Evolutionary conservation across 2,797 vertebrate genomes (phyloP), one percentile per base, ranked within the genome.

Genomic region (Acanthurus lineatus): DNA sequence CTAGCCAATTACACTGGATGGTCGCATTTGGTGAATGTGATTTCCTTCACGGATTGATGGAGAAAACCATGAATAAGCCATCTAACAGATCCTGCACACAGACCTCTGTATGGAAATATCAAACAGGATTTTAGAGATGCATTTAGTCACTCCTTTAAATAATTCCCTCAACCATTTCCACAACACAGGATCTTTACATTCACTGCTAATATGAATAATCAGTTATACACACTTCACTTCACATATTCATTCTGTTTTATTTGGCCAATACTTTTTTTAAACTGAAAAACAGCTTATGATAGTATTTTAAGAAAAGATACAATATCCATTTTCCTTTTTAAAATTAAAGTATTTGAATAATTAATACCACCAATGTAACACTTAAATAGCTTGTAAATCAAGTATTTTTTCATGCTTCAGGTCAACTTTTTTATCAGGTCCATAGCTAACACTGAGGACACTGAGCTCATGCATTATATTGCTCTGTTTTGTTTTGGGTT

Each of bases 1-100:
- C 82, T 61, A 84, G 77, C 87, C 85, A 90, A 88, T 92, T 91
- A 90, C 87, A 88, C 52, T 68, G 84, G 77, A 77, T 85, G 79
- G 77, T 58, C 86, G 85, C 76, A 53, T 86, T 85, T 69, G 63
- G 28, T 85, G 85, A 82, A 89, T 88, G 73, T 77, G 86, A 87
- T 87, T 89, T 89, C 64, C 76, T 81, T 38, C 45, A 64, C 47
- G 69, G 79, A 83, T 74, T 81, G 79, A 82, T 81, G 74, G 76
- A 82, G 65, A 81, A 85, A 73, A 64, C 56, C 75, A 86, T 64
- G 74, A 87, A 88, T 83, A 87, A 85, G 66, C 81, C 62, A 75
- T 65, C 77, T 73, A 81, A 89, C 66, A 71, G 63, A 66, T 49
- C 73, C 56, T 38, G n/a, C 54, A 57, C 40, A 70, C 17, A 69